These are phyloP conservation scores for Scortum barcoo DNA, from an alignment of 2,113 vertebrate genomes.

Conservation along the genomic window DNA sequence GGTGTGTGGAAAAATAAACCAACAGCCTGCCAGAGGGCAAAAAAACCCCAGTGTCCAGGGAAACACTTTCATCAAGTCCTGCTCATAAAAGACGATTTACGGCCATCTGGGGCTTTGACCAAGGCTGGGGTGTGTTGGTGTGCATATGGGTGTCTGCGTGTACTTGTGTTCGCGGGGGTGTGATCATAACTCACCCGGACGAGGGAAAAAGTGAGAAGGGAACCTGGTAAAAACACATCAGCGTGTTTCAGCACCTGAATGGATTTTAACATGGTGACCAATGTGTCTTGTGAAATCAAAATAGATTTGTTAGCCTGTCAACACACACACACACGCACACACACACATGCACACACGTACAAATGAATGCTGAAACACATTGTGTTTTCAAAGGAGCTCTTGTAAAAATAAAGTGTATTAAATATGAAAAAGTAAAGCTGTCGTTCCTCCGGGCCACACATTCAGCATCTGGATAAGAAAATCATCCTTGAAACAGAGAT, in stretches of 20 bases:
- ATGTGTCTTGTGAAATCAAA: conserved; percentile 58
- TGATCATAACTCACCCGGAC: conserved; percentile 75
- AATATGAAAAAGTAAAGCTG: conserved; percentile 17
- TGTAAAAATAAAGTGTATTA: background rate
- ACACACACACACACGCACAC: too few relatives aligned
- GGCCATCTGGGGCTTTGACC: conserved; percentile 68
- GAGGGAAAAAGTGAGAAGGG: conserved; percentile 36
- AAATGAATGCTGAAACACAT: conserved; percentile 14
- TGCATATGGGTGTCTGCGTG: conserved; percentile 47
- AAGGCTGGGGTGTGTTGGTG: conserved; percentile 72
- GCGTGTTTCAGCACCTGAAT: conserved; percentile 40
- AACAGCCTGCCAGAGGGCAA: conserved; percentile 77
- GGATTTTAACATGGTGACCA: conserved; percentile 48
- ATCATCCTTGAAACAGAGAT: background rate
- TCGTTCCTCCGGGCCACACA: background rate
- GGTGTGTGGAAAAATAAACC: conserved; percentile 81
- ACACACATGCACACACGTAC: conserved; percentile 4
- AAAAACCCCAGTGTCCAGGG: conserved; percentile 78
- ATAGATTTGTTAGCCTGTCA: conserved; percentile 67
- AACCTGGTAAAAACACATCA: conserved; percentile 61
- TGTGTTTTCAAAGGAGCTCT: background rate
- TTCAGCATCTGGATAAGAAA: conserved; percentile 6
- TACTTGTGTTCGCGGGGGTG: conserved; percentile 62
- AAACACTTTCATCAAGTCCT: conserved; percentile 83
- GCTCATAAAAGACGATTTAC: conserved; percentile 85